Evolutionary conservation across 2,888 invertebrate species (phyloP), one percentile per base, ranked within the genome.

Genomic region (Euphydryas editha): DNA sequence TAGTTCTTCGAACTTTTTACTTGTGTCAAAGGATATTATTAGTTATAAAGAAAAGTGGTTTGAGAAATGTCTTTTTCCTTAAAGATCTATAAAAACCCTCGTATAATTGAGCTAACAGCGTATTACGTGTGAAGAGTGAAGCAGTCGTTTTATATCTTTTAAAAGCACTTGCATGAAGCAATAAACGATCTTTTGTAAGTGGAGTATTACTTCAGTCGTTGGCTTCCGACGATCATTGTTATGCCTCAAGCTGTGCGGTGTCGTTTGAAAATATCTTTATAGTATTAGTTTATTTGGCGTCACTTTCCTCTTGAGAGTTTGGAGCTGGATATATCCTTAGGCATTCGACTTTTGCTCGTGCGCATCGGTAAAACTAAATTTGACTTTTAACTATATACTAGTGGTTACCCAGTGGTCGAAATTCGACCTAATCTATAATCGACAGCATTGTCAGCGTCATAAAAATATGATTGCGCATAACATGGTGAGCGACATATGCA

Each of bases 131-230:
- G n/a, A 44, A n/a, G 2, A 6, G 15, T 6, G 42, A 44, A 44
- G n/a, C n/a, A 44, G 42, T n/a, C 42, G 3, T 44, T 44, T 44
- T 44, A 44, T 44, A 44, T 44, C 42, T 44, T 44, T 44, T 44
- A 44, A 44, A 44, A 44, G 42, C n/a, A 44, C 2, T 44, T 4
- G 42, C n/a, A n/a, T 44, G 42, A 44, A 44, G 42, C n/a, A 44
- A 44, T 44, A 44, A 44, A 44, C 42, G 42, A n/a, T 44, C 42
- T 44, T 44, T 44, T 44, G 42, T n/a, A n/a, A 44, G 42, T 44
- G 39, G 39, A 39, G 15, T n/a, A n/a, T n/a, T 44, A 44, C n/a
- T 44, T n/a, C 42, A 44, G 15, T 15, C 15, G 42, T n/a, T 11
- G 11, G 11, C 42, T n/a, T n/a, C n/a, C 42, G n/a, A 44, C 42